Evolutionary conservation across 2,888 invertebrate genomes (phyloP).

Genomic region (Poecilus cupreus): DNA sequence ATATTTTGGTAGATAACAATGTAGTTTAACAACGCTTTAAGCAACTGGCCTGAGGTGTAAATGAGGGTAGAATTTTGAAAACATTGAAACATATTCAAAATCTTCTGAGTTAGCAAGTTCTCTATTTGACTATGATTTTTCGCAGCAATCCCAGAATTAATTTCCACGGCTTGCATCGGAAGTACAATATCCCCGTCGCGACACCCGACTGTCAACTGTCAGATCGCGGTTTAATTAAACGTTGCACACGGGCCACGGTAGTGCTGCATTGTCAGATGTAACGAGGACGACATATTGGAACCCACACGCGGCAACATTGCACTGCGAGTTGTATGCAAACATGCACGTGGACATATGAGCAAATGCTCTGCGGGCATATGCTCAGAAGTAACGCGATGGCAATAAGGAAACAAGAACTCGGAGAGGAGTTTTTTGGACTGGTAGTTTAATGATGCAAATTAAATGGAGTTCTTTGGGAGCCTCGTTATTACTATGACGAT

Average conservation of each 20-base stretch:
- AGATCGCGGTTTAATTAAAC: constrained; percentile 53
- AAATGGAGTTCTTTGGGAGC: too few relatives aligned
- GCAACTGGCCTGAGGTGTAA: too few relatives aligned
- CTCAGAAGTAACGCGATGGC: background rate
- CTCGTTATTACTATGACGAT: too few relatives aligned
- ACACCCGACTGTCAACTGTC: constrained; percentile 46
- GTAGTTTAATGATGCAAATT: too few relatives aligned
- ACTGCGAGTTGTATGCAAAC: too few relatives aligned
- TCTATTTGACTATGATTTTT: too few relatives aligned
- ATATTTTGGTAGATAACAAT: too few relatives aligned
- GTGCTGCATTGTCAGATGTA: constrained; percentile 18
- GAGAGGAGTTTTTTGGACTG: too few relatives aligned
- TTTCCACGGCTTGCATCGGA: background rate
- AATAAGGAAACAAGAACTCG: constrained; percentile 1
- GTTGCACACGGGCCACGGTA: constrained; percentile 9
- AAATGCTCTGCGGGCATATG: background rate
- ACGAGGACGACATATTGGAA: background rate
- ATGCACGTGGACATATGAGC: background rate
- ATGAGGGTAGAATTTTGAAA: too few relatives aligned
- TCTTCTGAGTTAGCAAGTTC: too few relatives aligned
- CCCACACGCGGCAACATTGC: constrained; percentile 14
- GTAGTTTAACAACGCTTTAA: too few relatives aligned
- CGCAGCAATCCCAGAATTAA: background rate
- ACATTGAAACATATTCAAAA: too few relatives aligned
- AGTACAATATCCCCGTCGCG: background rate